phyloP scores from a whole-genome alignment of 2,888 invertebrate species.

The Drosophila sordidapex region DNA sequence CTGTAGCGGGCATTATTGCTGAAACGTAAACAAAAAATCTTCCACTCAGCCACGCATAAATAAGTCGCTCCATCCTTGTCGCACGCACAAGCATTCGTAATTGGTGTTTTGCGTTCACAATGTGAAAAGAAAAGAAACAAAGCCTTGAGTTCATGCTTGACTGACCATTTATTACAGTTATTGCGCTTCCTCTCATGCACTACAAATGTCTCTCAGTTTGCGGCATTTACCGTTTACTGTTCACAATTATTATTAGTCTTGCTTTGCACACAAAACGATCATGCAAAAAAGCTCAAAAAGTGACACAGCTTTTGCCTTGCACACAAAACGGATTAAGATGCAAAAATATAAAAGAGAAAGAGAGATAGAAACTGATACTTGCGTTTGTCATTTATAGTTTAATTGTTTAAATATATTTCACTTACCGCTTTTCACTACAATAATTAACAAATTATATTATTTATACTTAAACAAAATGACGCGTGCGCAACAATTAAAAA shows the following conservation, averaged over 20 bases:
- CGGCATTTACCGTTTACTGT: neutral
- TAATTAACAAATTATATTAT: neutral
- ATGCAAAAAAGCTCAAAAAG: neutral
- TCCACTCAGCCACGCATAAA: constrained; percentile 19
- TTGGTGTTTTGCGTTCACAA: neutral
- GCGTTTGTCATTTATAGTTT: neutral
- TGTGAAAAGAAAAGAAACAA: neutral
- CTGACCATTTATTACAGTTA: neutral
- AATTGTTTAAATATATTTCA: neutral
- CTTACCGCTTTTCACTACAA: neutral
- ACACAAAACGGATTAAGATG: neutral
- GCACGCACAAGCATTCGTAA: neutral
- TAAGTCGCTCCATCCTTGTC: constrained; percentile 11
- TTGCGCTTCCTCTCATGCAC: neutral
- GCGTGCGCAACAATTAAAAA: neutral
- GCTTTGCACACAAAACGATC: constrained; percentile 1
- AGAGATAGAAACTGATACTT: neutral
- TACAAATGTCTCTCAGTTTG: neutral
- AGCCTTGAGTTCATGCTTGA: neutral
- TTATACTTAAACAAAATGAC: neutral
- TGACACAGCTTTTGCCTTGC: too few species aligned
- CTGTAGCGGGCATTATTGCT: constrained; percentile 19
- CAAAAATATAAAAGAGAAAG: neutral
- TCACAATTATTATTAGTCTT: neutral
- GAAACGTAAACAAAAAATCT: constrained; percentile 25